These are phyloP conservation scores for Sebastes trivittatus DNA, from an alignment of 2,797 vertebrate genomes.

Conservation along the genomic window DNA sequence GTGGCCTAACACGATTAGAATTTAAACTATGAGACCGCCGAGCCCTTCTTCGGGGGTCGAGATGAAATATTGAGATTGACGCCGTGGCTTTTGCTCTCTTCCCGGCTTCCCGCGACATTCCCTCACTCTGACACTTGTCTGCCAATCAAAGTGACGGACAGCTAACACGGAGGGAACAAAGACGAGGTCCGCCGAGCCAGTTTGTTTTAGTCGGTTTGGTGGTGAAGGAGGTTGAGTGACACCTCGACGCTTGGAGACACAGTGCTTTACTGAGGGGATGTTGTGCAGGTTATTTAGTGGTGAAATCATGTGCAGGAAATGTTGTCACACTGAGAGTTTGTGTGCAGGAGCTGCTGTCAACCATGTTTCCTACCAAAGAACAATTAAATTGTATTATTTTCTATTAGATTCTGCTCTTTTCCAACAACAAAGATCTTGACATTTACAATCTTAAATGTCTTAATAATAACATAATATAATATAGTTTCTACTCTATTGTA, in stretches of 20 bases:
- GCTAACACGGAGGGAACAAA: slow-evolving; percentile 70
- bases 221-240: slow-evolving; percentile 63
- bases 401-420: neutral
- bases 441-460: neutral
- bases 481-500: neutral
- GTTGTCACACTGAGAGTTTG: neutral
- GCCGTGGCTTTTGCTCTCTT: slow-evolving; percentile 65
- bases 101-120: slow-evolving; percentile 74
- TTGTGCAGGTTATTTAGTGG: slow-evolving; percentile 27
- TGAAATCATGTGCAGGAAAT: slow-evolving; percentile 17
- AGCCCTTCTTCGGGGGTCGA: slow-evolving; percentile 64
- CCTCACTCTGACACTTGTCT: slow-evolving; percentile 81
- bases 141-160: slow-evolving; percentile 86
- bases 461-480: neutral
- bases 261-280: slow-evolving; percentile 16
- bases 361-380: neutral
- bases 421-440: neutral
- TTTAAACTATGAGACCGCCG: slow-evolving; percentile 77
- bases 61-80: slow-evolving; percentile 84
- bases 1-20: slow-evolving; percentile 85
- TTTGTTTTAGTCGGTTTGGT: slow-evolving; percentile 68
- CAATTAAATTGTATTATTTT: neutral
- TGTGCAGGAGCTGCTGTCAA: neutral
- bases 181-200: slow-evolving; percentile 50
- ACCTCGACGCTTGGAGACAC: slow-evolving; percentile 34